Conservation (phyloP, 2,888 invertebrate species). For the Prosapia bicincta region DNA sequence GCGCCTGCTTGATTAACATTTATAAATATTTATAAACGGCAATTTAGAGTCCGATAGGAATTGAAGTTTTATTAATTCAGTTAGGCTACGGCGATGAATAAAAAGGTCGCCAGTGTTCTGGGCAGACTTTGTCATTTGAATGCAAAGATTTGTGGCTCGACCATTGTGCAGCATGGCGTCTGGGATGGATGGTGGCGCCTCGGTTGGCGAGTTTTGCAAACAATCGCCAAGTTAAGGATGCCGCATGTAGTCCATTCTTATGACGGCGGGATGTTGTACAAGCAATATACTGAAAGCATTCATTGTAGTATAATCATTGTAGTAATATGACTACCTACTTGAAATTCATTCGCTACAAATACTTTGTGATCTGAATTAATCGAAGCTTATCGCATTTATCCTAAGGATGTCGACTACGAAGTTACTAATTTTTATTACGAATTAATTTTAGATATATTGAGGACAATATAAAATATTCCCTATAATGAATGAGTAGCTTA, state of each 20-base stretch:
- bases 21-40: slow-evolving; percentile 26
- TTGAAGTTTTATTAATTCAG: slow-evolving; percentile 23
- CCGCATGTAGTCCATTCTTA: slow-evolving; percentile 5
- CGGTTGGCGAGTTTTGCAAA: slow-evolving; percentile 20
- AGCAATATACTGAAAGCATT: background rate
- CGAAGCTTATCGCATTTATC: too few species aligned
- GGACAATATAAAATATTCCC: too few species aligned
- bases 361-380: too few species aligned
- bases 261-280: background rate
- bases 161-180: slow-evolving; percentile 25
- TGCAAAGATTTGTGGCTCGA: slow-evolving; percentile 22
- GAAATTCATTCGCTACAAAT: too few species aligned
- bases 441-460: too few species aligned
- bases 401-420: too few species aligned
- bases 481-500: too few species aligned
- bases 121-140: slow-evolving; percentile 17
- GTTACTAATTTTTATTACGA: too few species aligned
- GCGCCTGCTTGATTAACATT: slow-evolving; percentile 9
- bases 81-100: slow-evolving; percentile 3
- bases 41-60: slow-evolving; percentile 22
- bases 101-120: slow-evolving; percentile 1
- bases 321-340: background rate
- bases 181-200: slow-evolving; percentile 29
- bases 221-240: slow-evolving; percentile 22
- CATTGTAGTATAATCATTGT: background rate